Conservation (phyloP, 2,113 vertebrate genomes). For the Typhlomys cinereus region DNA sequence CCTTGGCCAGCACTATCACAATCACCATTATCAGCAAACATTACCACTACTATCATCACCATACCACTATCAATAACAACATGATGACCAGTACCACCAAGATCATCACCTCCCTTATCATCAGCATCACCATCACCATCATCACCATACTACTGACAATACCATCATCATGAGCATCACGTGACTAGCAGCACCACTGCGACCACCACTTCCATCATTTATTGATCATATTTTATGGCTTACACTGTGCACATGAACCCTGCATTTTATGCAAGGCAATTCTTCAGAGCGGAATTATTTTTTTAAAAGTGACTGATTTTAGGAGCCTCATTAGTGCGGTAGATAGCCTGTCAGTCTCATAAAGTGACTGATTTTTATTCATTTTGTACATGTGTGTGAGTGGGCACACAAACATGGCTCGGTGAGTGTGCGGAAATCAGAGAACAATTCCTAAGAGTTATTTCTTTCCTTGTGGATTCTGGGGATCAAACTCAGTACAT, state of each 20-base stretch:
- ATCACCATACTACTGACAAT: not conserved
- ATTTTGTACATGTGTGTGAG: too few relatives aligned
- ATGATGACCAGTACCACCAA: not conserved
- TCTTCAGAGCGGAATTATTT: fast-evolving
- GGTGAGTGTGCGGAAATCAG: too few relatives aligned
- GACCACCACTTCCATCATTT: not conserved
- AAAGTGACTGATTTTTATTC: too few relatives aligned
- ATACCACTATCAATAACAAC: not conserved
- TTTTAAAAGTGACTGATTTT: too few relatives aligned
- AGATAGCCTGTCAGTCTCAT: too few relatives aligned
- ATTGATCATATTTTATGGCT: not conserved
- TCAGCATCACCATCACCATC: not conserved
- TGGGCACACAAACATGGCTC: too few relatives aligned
- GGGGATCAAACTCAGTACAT: too few relatives aligned
- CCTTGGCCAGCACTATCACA: too few relatives aligned
- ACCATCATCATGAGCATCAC: not conserved
- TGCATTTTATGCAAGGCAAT: not conserved
- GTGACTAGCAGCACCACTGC: not conserved
- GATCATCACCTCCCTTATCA: not conserved
- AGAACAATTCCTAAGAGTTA: too few relatives aligned
- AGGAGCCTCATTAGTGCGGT: too few relatives aligned
- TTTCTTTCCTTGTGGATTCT: too few relatives aligned
- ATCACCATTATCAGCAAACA: not conserved
- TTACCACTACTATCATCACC: not conserved
- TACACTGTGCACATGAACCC: not conserved